Evolutionary conservation across 1,140 invertebrate species (phyloP), one percentile per base, ranked within the genome.

Genomic region (Cataglyphis hispanica): DNA sequence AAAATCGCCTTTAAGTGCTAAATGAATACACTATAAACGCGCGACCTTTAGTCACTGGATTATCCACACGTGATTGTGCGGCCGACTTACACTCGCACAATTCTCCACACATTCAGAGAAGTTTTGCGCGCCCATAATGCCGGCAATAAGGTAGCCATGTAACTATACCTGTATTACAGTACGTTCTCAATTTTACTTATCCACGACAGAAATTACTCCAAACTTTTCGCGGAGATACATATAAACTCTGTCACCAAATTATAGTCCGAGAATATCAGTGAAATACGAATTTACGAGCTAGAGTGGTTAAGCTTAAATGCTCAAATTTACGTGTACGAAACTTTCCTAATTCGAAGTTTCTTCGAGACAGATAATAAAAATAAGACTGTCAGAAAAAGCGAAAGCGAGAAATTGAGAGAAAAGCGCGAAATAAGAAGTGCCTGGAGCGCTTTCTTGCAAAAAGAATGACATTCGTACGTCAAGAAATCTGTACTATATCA

Each of bases 161-260:
- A 67, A 67, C 76, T 69, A 69, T 50, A 78, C 31, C 61, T 67
- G 22, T 53, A 40, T 80, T 80, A 80, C 43, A 69, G 43, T 31
- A 53, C 76, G 76, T 69, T 80, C 63, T 53, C 76, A 67, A 80
- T 80, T 80, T 80, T 80, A 80, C 76, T 80, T 80, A 80, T 80
- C 76, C 37, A 67, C 63, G 76, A 80, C 63, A 80, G 76, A 67
- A 67, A 80, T 69, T 69, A 43, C 63, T 27, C 40, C 43, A 31
- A 78, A 78, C 61, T 78, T 78, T 25, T 11, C 43, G 13, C 76
- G n/a, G 63, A 37, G 43, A 69, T 67, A 69, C 61, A 53, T 64
- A 50, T 50, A 53, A 37, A 69, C 76, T 31, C 46, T 16, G 74
- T 13, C 63, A 63, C 19, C 13, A 43, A 80, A 69, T 80, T 69